Evolutionary conservation across 2,113 vertebrate genomes (phyloP).

Genomic region (Bufo gargarizans): DNA sequence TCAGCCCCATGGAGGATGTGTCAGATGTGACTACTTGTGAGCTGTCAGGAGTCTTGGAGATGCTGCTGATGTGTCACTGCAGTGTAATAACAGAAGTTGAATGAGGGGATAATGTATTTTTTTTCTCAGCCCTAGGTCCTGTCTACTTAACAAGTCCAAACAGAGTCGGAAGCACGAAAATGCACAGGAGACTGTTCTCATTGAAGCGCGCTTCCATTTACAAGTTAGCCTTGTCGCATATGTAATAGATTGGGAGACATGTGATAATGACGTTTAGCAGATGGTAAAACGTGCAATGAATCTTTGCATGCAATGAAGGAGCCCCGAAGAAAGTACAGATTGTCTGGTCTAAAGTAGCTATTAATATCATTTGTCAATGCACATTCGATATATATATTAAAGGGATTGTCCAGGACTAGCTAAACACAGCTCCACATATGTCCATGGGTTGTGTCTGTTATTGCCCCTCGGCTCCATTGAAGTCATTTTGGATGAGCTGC

Average conservation of each 20-base stretch:
- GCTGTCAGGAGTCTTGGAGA: constrained; percentile 39
- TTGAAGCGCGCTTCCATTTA: background rate
- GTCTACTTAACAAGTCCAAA: constrained; percentile 48
- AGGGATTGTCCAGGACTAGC: too few relatives aligned
- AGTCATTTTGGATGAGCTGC: too few relatives aligned
- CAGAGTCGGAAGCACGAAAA: background rate
- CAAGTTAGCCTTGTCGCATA: background rate
- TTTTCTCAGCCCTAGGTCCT: constrained; percentile 37
- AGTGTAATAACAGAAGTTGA: background rate
- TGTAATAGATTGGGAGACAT: background rate
- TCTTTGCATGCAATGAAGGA: too few relatives aligned
- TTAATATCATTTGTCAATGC: too few relatives aligned
- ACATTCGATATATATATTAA: too few relatives aligned
- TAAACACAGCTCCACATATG: too few relatives aligned
- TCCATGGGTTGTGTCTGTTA: too few relatives aligned
- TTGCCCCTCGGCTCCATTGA: too few relatives aligned
- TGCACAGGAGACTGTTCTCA: background rate
- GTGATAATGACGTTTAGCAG: background rate
- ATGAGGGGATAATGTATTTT: background rate
- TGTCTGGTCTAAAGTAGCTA: too few relatives aligned
- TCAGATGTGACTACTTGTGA: constrained; percentile 34
- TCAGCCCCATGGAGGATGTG: constrained; percentile 5
- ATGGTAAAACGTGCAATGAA: too few relatives aligned
- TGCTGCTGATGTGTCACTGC: constrained; percentile 53
- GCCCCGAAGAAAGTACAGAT: too few relatives aligned